Evolutionary conservation across 23 tunicate genomes (phyloP).

Genomic region (Halocynthia roretzi): DNA sequence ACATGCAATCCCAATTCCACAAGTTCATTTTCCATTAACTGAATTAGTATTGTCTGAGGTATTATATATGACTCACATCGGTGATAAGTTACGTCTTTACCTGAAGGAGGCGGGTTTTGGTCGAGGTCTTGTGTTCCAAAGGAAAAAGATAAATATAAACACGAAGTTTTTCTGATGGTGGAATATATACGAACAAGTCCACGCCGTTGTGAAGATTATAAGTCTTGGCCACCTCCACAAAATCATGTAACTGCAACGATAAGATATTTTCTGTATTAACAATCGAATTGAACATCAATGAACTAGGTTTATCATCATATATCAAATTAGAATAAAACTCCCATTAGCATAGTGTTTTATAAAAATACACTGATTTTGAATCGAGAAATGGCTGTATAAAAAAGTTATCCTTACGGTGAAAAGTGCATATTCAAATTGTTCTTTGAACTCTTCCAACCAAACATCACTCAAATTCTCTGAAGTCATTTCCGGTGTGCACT

Average conservation of each 20-base stretch:
- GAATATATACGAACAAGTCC: conserved; percentile 2
- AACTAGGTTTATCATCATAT: not conserved
- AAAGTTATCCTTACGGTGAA: not conserved
- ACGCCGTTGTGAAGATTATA: not conserved
- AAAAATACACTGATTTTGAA: not conserved
- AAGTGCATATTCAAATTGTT: not conserved
- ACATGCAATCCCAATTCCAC: no score
- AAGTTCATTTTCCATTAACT: no score
- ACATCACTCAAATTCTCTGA: not conserved
- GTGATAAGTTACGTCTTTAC: no score
- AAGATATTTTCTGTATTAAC: not conserved
- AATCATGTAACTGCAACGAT: not conserved
- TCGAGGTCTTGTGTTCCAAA: not conserved
- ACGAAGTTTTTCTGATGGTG: not conserved
- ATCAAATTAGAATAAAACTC: not conserved
- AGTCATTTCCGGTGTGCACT: conserved; percentile 14
- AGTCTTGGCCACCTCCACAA: not conserved
- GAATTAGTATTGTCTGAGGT: no score
- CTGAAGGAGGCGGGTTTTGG: no score
- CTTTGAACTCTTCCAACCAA: conserved; percentile 16
- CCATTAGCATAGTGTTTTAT: no score
- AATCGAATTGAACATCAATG: not conserved
- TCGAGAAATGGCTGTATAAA: not conserved
- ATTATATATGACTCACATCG: no score
- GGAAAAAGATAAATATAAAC: conserved; percentile 16